Evolutionary conservation across 2,113 vertebrate species (phyloP).

Genomic region (Gasterosteus nipponicus): DNA sequence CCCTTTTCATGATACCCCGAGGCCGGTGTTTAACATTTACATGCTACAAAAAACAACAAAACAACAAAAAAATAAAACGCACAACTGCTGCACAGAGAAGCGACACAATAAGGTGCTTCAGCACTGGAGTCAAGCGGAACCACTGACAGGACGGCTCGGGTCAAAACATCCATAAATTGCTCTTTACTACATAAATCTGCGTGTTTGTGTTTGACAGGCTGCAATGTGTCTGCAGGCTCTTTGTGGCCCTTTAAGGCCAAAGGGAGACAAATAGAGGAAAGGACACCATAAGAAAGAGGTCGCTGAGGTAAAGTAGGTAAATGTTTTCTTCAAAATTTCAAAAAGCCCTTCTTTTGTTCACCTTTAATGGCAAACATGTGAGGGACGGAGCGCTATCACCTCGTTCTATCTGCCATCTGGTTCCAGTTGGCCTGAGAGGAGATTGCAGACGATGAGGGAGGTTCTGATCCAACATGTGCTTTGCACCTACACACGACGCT

Average conservation of each 20-base stretch:
- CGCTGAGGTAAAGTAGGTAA: conserved; percentile 29
- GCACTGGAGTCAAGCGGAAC: conserved; percentile 14
- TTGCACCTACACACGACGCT: conserved; percentile 46
- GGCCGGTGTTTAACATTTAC: conserved; percentile 54
- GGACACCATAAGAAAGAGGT: conserved; percentile 21
- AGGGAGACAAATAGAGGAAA: conserved; percentile 10
- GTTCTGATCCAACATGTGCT: conserved; percentile 63
- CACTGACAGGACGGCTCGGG: conserved; percentile 9
- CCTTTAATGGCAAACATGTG: conserved; percentile 55
- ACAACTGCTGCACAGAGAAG: conserved; percentile 14
- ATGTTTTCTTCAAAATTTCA: neutral
- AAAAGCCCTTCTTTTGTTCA: conserved; percentile 26
- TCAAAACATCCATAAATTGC: conserved; percentile 31
- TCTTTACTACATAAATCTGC: conserved; percentile 21
- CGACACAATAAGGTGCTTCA: conserved; percentile 31
- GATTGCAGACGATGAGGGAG: conserved; percentile 35
- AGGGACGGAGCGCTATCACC: conserved; percentile 34
- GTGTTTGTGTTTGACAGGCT: conserved; percentile 10
- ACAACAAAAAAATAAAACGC: neutral
- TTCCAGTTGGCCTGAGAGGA: conserved; percentile 44
- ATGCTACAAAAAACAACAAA: conserved; percentile 7
- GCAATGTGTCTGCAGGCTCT: conserved; percentile 28
- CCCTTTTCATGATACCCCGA: conserved; percentile 18
- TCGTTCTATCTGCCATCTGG: conserved; percentile 54
- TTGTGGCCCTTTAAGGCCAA: neutral